Conservation (phyloP, 2,888 invertebrate species). For the Agrochola macilenta region DNA sequence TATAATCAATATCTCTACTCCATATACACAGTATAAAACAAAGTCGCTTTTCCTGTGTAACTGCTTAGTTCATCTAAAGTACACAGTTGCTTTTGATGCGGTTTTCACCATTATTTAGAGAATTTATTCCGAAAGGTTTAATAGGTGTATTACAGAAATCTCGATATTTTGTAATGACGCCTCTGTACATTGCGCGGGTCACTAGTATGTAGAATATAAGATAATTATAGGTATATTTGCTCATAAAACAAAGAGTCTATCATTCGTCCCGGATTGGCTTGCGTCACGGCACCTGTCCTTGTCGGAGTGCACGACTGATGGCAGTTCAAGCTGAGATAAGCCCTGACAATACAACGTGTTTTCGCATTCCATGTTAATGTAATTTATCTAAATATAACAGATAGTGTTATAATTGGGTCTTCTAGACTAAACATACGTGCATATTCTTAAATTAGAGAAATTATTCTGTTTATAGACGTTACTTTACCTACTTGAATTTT, state of each 20-base stretch:
- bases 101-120: background rate
- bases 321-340: conserved; percentile 57
- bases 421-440: conserved; percentile 24
- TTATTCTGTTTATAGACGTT: background rate
- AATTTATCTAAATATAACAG: conserved; percentile 44
- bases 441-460: conserved; percentile 13
- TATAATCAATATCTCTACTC: background rate
- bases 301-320: conserved; percentile 58
- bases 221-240: conserved; percentile 59
- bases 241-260: conserved; percentile 60
- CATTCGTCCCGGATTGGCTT: conserved; percentile 53
- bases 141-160: background rate
- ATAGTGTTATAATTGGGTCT: conserved; percentile 28
- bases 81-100: background rate
- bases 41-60: background rate
- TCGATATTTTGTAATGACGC: background rate
- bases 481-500: background rate
- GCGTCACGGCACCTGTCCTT: conserved; percentile 58
- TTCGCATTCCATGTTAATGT: conserved; percentile 50
- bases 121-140: background rate
- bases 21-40: background rate
- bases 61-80: background rate
- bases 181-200: background rate
- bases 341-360: conserved; percentile 58
- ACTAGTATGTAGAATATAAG: background rate